A percentile compares a stretch with the other conserved stretches of the same genome.
These are phyloP conservation scores for Ifrita kowaldi DNA, from an alignment of 2,113 vertebrate genomes.

Conservation along the genomic window DNA sequence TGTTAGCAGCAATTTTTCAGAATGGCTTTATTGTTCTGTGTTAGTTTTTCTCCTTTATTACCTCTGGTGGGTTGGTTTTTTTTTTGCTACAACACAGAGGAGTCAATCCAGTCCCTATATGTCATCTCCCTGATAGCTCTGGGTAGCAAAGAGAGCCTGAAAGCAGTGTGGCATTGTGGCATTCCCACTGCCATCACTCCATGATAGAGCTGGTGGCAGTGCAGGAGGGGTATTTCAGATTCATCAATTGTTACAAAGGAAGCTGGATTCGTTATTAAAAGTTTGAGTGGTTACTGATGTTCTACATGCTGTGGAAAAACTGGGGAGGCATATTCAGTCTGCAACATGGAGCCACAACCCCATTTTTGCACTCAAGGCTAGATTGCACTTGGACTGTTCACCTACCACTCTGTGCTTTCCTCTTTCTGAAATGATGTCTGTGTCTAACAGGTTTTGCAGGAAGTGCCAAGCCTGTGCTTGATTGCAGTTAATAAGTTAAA, in stretches of 20 bases:
- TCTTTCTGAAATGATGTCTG: neutral
- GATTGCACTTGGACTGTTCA: accelerated
- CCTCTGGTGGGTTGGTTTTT: neutral
- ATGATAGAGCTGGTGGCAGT: accelerated
- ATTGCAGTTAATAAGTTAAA: neutral
- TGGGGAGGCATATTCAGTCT: neutral
- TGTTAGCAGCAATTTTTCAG: neutral
- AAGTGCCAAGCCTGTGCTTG: neutral
- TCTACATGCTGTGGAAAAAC: neutral
- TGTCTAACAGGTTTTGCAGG: neutral
- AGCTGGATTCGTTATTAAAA: neutral
- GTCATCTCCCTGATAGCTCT: neutral
- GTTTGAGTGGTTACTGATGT: neutral
- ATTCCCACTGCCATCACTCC: neutral
- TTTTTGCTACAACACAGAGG: neutral
- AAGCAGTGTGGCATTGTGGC: neutral
- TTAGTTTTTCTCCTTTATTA: neutral
- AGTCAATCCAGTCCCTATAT: neutral
- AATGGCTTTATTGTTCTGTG: neutral
- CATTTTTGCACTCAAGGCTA: neutral
- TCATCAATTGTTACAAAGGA: neutral
- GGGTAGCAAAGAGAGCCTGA: neutral
- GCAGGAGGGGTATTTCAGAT: accelerated
- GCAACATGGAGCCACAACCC: neutral
- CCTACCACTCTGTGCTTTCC: accelerated